Conservation (phyloP, 2,888 invertebrate species). For the Heteromurus nitidus region DNA sequence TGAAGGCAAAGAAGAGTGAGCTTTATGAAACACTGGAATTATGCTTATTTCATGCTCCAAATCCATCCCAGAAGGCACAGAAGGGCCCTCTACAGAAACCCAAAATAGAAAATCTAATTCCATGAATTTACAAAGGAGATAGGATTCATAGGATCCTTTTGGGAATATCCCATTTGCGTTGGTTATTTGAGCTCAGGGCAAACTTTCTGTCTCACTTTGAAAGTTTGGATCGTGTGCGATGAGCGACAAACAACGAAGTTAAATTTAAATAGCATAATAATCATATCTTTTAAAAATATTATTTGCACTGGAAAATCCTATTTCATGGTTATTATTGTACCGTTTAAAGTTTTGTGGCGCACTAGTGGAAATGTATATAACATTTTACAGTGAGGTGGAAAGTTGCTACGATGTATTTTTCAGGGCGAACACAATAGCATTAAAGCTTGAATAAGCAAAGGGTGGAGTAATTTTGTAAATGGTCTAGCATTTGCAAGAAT, state of each 20-base stretch:
- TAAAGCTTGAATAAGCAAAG: slow-evolving; percentile 5
- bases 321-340: too few relatives aligned
- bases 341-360: background rate
- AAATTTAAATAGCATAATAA: slow-evolving; percentile 1
- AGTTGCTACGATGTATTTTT: too few relatives aligned
- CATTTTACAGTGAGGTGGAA: too few relatives aligned
- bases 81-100: too few relatives aligned
- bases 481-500: slow-evolving; percentile 35
- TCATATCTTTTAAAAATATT: slow-evolving; percentile 11
- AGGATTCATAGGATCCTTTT: slow-evolving; percentile 22
- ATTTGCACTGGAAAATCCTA: background rate
- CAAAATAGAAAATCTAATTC: slow-evolving; percentile 39
- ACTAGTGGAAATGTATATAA: too few relatives aligned
- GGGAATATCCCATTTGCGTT: slow-evolving; percentile 12
- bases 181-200: background rate
- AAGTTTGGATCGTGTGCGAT: background rate
- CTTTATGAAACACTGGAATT: too few relatives aligned
- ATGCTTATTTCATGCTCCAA: background rate
- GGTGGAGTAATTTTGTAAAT: slow-evolving; percentile 49
- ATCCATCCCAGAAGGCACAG: background rate
- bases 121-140: slow-evolving; percentile 46
- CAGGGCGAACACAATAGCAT: slow-evolving; percentile 1
- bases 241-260: slow-evolving; percentile 11
- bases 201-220: background rate
- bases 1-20: too few relatives aligned